Evolutionary conservation across 2,888 invertebrate genomes (phyloP).

Genomic region (Drosophila kokeensis): DNA sequence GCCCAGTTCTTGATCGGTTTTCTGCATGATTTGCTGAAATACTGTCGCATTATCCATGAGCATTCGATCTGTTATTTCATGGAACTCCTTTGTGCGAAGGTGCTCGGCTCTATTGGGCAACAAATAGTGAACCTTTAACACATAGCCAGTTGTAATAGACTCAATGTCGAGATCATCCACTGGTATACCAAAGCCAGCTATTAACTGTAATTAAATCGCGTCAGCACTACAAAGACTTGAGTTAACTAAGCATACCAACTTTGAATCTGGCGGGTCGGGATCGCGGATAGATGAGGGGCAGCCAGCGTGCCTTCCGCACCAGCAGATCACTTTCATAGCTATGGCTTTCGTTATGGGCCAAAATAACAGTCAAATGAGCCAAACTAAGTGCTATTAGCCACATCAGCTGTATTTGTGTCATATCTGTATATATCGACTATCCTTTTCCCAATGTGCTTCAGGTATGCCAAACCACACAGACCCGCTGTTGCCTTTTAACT

Average conservation of each 20-base stretch:
- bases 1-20: constrained; percentile 44
- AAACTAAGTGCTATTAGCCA: constrained; percentile 6
- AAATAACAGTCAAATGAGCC: neutral
- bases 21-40: constrained; percentile 48
- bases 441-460: neutral
- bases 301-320: constrained; percentile 56
- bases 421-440: neutral
- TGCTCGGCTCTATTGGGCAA: constrained; percentile 57
- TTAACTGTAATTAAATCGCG: constrained; percentile 27
- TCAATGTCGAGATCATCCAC: constrained; percentile 42
- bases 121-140: constrained; percentile 72
- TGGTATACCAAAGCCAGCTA: constrained; percentile 57
- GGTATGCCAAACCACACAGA: constrained; percentile 27
- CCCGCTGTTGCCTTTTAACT: constrained; percentile 40
- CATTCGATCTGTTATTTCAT: constrained; percentile 33
- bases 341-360: constrained; percentile 19
- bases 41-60: constrained; percentile 54
- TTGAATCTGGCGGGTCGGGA: constrained; percentile 56
- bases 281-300: constrained; percentile 57
- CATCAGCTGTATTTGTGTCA: constrained; percentile 12
- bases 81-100: constrained; percentile 50
- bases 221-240: neutral
- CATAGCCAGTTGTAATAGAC: constrained; percentile 64
- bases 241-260: constrained; percentile 25
- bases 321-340: constrained; percentile 48